A percentile compares a stretch with the other conserved stretches of the same genome.
Evolutionary conservation across 2,888 invertebrate species (phyloP).

Genomic region (Chloroclystis v-ata): DNA sequence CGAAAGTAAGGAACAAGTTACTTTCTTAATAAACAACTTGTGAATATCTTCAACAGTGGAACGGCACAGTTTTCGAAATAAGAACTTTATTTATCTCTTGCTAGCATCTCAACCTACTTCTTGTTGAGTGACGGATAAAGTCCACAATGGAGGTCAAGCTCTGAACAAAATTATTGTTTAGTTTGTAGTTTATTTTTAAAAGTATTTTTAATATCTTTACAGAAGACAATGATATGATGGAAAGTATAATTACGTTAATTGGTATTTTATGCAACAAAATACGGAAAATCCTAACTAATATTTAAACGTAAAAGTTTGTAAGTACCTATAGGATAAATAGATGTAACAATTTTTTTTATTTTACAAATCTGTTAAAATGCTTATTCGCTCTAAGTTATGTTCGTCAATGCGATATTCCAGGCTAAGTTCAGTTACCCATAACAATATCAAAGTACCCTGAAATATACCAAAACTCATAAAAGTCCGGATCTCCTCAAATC

Average conservation of each 20-base stretch:
- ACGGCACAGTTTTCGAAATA: conserved; percentile 11
- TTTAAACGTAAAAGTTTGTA: too few species aligned
- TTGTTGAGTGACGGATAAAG: conserved; percentile 27
- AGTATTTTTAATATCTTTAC: conserved; percentile 2
- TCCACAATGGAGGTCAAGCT: conserved; percentile 25
- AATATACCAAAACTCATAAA: neutral
- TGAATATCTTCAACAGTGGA: conserved; percentile 2
- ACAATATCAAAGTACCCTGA: neutral
- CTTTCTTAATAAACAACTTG: neutral
- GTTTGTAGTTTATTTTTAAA: conserved; percentile 12
- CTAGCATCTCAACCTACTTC: conserved; percentile 27
- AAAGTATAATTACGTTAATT: too few species aligned
- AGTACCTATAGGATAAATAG: too few species aligned
- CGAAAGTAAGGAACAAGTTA: neutral
- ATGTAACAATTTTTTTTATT: too few species aligned
- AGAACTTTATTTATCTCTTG: conserved; percentile 23
- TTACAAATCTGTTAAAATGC: too few species aligned
- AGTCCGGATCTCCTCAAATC: conserved; percentile 6
- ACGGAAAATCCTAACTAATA: too few species aligned
- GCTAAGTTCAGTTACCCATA: too few species aligned
- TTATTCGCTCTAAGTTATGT: too few species aligned
- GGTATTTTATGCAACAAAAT: too few species aligned
- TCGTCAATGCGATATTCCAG: too few species aligned
- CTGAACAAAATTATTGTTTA: conserved; percentile 11
- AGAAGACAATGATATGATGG: too few species aligned